A percentile compares a stretch with the other conserved stretches of the same genome.
These are phyloP conservation scores for Drosophila biarmipes DNA, from an alignment of 1,140 invertebrate genomes.

Conservation along the genomic window DNA sequence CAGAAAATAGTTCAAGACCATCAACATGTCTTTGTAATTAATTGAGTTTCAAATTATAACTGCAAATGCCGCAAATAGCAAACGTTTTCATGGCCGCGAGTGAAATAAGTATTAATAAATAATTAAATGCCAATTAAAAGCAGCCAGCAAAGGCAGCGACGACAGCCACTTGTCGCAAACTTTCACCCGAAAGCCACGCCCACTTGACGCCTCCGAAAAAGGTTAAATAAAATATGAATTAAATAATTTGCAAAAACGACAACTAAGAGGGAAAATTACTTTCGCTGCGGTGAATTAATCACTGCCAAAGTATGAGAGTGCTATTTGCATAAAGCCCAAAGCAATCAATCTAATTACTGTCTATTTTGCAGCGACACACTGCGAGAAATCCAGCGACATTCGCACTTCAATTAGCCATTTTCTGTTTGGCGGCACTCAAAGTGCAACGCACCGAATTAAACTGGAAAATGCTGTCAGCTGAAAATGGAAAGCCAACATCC, in stretches of 20 bases:
- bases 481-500: constrained; percentile 82
- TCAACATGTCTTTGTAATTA: constrained; percentile 41
- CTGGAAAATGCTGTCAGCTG: constrained; percentile 63
- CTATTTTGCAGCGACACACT: constrained; percentile 47
- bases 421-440: constrained; percentile 30
- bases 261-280: constrained; percentile 64
- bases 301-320: constrained; percentile 36
- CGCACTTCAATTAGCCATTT: constrained; percentile 55
- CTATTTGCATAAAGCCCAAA: constrained; percentile 55
- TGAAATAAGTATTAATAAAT: constrained; percentile 51
- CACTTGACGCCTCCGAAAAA: constrained; percentile 6
- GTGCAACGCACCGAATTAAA: constrained; percentile 59
- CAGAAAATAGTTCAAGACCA: constrained; percentile 27
- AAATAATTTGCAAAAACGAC: constrained; percentile 31
- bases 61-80: constrained; percentile 37
- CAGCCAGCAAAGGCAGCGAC: constrained; percentile 21
- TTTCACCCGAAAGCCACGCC: constrained; percentile 45
- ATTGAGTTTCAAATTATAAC: constrained; percentile 42
- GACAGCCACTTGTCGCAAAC: constrained; percentile 36
- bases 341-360: constrained; percentile 80
- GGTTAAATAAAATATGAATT: constrained; percentile 41
- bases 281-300: constrained; percentile 70
- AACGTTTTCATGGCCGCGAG: constrained; percentile 26
- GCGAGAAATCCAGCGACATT: constrained; percentile 12
- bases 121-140: constrained; percentile 70